Evolutionary conservation across 2,888 invertebrate species (phyloP), one percentile per base, ranked within the genome.

Genomic region (Neoscelio sp.): DNA sequence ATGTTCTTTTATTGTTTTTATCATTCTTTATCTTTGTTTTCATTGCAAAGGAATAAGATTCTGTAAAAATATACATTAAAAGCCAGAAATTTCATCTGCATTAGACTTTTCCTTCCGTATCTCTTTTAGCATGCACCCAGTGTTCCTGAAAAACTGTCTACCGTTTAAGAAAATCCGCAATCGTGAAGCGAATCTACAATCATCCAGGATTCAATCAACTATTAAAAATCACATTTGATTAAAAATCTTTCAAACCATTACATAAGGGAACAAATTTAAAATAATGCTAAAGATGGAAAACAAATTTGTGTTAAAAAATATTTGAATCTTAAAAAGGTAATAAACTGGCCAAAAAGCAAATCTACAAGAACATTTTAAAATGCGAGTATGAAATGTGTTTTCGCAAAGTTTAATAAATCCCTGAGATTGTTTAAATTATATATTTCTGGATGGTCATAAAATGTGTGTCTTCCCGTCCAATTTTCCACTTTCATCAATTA

Each of bases 121-220:
- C 56, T 54, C n/a, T n/a, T n/a, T n/a, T 54, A 54, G 20, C 35
- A 54, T 20, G 35, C 54, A 33, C 17, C 7, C 15, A 15, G n/a
- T 26, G 26, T 54, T 38, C 12, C 12, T 1, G 13, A n/a, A 15
- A 7, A 56, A 56, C 8, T 56, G 23, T 56, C 15, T 23, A 23
- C 26, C 26, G 40, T 44, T 42, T 58, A 58, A 38, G 30, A 8
- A 18, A 52, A 33, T 52, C 50, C 50, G n/a, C 17, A 7, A 48
- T 48, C 42, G 42, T 42, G 42, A n/a, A 18, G 5, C 13, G 28
- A 48, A 48, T 28, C 7, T 48, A 28, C 12, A 48, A 28, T 48
- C 28, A 8, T 15, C 1, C 12, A n/a, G 4, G n/a, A 28, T 7
- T 1, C 48, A 8, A 48, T 13, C 7, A 15, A 7, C 48, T 8